Base-by-base conservation (phyloP, 2,888 invertebrate genomes). In the Apoda limacodes region DNA sequence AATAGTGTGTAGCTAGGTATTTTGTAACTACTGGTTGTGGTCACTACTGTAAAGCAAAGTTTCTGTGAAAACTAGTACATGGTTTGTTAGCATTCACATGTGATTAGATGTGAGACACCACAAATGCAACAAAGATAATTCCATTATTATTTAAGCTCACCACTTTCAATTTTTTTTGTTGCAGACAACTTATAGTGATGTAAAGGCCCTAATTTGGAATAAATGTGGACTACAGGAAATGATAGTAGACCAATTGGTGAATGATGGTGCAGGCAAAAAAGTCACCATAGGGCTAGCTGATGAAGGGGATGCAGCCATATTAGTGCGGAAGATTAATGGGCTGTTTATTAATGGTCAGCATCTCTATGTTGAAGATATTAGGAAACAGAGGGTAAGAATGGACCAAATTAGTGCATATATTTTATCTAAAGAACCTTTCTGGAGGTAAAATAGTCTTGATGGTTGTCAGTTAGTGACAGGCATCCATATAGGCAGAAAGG, bases 271-370 rank as follows among this genome's bases (percentile, higher is more conserved):
- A 1, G 32, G 30, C 3, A 52, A 46, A 30, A 48, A 43, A 9
- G 51, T 58, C 5, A 58, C 58, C 0, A 47, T 58, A 1, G 58
- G 60, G 1, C 37, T 58, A n/a, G 46, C 46, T 2, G 52, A 52
- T 14, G 53, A 55, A 6, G 45, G 30, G 5, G 57, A 58, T 20
- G 58, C 52, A 1, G 46, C 46, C 3, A 30, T 52, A 4, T 32
- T 60, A 0, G 38, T 46, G 7, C 40, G 46, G 19, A 52, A 49
- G 31, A 36, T 60, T 11, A 49, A 58, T 28, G 57, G 56, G 1
- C 13, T 47, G 1, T 45, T 38, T 30, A 31, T 42, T 9, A 31
- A 38, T 14, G 52, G 49, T 2, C 36, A 40, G 9, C 46, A 50
- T 32, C 28, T 60, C 9, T 47, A 37, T 28, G 49, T 58, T 9